These are phyloP conservation scores for Echinometra lucunter DNA, from an alignment of 53 echinoderm and acorn worm species.

Conservation along the genomic window DNA sequence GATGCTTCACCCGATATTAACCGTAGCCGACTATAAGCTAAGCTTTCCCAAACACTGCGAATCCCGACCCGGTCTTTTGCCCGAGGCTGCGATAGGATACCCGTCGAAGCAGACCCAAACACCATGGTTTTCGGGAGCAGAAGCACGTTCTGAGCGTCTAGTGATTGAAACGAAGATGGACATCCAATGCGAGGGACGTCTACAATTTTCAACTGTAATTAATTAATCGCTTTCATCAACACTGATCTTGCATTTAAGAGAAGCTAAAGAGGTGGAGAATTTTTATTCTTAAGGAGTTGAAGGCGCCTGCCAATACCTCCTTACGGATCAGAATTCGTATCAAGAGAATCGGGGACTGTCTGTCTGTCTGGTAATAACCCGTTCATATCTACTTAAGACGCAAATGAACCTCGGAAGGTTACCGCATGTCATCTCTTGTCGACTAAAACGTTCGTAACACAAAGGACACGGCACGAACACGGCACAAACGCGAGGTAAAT, in stretches of 20 bases:
- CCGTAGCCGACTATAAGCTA: neutral
- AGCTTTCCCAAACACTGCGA: neutral
- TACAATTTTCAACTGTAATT: slow-evolving; percentile 34
- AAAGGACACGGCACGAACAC: too few relatives aligned
- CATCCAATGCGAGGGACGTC: neutral
- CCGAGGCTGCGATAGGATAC: neutral
- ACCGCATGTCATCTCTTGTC: too few relatives aligned
- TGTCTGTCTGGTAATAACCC: too few relatives aligned
- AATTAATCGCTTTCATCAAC: slow-evolving; percentile 34
- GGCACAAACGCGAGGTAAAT: too few relatives aligned
- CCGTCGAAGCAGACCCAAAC: neutral
- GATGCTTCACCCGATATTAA: slow-evolving; percentile 7
- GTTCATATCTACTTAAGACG: too few relatives aligned
- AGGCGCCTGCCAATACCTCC: neutral
- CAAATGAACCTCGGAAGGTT: too few relatives aligned
- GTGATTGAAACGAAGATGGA: slow-evolving; percentile 18
- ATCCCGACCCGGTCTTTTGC: neutral
- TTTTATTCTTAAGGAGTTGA: neutral
- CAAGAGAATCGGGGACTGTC: neutral
- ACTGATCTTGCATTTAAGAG: neutral
- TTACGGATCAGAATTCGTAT: neutral
- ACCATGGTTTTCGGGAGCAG: neutral
- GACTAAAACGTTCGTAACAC: too few relatives aligned
- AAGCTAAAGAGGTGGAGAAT: neutral
- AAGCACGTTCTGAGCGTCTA: slow-evolving; percentile 11